A percentile compares a stretch with the other conserved stretches of the same genome.
Conservation (phyloP, 1,140 invertebrate species). For the Drosophila dunni region DNA sequence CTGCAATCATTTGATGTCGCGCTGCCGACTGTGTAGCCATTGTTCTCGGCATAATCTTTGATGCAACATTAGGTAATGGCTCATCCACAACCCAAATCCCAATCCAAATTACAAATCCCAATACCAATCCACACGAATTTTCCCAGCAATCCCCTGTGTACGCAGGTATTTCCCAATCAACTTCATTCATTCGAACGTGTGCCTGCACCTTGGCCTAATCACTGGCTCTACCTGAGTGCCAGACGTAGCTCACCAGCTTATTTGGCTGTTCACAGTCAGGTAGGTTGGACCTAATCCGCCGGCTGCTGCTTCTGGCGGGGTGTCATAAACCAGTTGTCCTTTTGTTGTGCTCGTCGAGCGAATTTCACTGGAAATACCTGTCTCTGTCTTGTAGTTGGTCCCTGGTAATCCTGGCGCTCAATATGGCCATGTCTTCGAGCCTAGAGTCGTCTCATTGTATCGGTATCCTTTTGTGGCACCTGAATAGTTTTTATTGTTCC, state of each 20-base stretch:
- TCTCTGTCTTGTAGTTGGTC: conserved; percentile 9
- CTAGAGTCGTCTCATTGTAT: conserved; percentile 53
- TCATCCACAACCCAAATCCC: conserved; percentile 3
- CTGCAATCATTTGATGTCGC: conserved; percentile 39
- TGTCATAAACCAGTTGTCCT: conserved; percentile 78
- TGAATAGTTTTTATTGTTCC: conserved; percentile 54
- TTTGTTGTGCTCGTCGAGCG: conserved; percentile 30
- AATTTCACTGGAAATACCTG: conserved; percentile 59
- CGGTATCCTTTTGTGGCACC: conserved; percentile 67
- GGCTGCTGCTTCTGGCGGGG: conserved; percentile 59
- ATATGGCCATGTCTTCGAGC: conserved; percentile 48
- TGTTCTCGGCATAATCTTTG: conserved; percentile 58
- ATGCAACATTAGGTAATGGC: conserved; percentile 74
- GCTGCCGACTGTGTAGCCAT: conserved; percentile 62
- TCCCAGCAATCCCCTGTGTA: conserved; percentile 47
- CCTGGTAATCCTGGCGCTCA: conserved; percentile 71
- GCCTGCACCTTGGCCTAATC: conserved; percentile 59
- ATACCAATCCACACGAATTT: conserved; percentile 24
- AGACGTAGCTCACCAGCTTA: not conserved
- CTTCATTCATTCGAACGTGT: conserved; percentile 67
- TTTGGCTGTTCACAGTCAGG: conserved; percentile 28
- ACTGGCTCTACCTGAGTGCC: conserved; percentile 24
- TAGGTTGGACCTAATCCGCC: conserved; percentile 59
- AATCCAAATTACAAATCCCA: not conserved
- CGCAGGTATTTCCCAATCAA: conserved; percentile 69